These are phyloP conservation scores for Macroramphosus scolopax DNA, from an alignment of 2,797 vertebrate species.

Conservation along the genomic window DNA sequence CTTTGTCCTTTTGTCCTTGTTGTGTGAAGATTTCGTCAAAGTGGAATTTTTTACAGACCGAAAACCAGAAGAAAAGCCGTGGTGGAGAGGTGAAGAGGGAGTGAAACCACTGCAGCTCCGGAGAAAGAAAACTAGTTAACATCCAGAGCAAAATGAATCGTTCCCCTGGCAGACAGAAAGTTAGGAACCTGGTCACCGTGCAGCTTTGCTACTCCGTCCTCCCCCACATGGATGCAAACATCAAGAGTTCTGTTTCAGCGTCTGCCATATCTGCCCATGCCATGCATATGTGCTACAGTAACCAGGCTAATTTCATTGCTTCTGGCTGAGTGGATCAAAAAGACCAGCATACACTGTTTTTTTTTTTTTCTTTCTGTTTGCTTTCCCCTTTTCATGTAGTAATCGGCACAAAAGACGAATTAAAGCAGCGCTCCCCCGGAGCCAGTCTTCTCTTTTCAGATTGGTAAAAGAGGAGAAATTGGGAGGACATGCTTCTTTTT, in stretches of 20 bases:
- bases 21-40: slow-evolving; percentile 43
- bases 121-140: slow-evolving; percentile 35
- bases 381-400: slow-evolving; percentile 58
- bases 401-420: slow-evolving; percentile 64
- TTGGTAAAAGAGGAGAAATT: slow-evolving; percentile 36
- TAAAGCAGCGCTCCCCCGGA: slow-evolving; percentile 46
- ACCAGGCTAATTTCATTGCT: slow-evolving; percentile 62
- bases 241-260: slow-evolving; percentile 52
- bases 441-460: slow-evolving; percentile 50
- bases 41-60: slow-evolving; percentile 16
- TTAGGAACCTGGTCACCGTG: slow-evolving; percentile 35
- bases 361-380: slow-evolving; percentile 46
- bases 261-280: slow-evolving; percentile 60
- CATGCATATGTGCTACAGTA: slow-evolving; percentile 57
- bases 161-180: slow-evolving; percentile 40
- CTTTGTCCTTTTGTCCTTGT: slow-evolving; percentile 59
- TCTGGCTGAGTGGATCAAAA: slow-evolving; percentile 70
- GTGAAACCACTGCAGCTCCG: no score
- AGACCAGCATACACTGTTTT: slow-evolving; percentile 49
- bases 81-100: slow-evolving; percentile 7
- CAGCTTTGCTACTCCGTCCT: slow-evolving; percentile 41
- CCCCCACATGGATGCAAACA: slow-evolving; percentile 52
- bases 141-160: slow-evolving; percentile 14
- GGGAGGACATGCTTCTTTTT: slow-evolving; percentile 45
- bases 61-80: slow-evolving; percentile 27